These are phyloP conservation scores for Drosophila mauritiana DNA, from an alignment of 1,140 invertebrate species.

Conservation along the genomic window DNA sequence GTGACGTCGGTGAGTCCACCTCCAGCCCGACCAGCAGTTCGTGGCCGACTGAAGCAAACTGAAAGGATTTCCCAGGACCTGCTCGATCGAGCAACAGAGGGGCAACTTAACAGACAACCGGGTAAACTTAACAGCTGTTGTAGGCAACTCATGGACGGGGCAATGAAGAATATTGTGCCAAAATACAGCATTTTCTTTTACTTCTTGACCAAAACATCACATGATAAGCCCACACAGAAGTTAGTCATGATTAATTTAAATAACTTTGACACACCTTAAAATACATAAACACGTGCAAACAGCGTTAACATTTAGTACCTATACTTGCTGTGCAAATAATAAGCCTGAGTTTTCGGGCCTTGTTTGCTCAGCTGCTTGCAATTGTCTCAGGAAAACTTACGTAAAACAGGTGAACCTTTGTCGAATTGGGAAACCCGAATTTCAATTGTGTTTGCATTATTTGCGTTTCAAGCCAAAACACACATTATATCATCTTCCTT, in stretches of 20 bases:
- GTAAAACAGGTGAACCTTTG: not conserved
- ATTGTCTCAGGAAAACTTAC: not conserved
- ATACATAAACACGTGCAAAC: not conserved
- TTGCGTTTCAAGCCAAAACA: too few relatives aligned
- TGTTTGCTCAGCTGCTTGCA: slow-evolving; percentile 13
- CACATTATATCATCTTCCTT: too few relatives aligned
- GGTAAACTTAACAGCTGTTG: slow-evolving; percentile 1
- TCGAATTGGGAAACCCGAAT: too few relatives aligned
- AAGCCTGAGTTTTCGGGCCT: not conserved
- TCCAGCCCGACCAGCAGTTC: not conserved
- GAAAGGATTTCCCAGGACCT: slow-evolving; percentile 4
- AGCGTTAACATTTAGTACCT: not conserved
- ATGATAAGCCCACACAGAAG: too few relatives aligned
- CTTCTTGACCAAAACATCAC: too few relatives aligned
- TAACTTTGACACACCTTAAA: not conserved
- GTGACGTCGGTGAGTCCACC: not conserved
- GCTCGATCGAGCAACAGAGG: slow-evolving; percentile 21
- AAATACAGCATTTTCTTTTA: too few relatives aligned
- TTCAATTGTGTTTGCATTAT: too few relatives aligned
- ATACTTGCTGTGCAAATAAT: not conserved
- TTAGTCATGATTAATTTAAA: not conserved
- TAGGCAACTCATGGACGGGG: too few relatives aligned
- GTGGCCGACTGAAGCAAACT: slow-evolving; percentile 4
- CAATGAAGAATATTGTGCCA: too few relatives aligned
- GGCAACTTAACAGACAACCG: not conserved